Base-by-base conservation (phyloP, 1,140 invertebrate species). In the Drosophila yakuba region DNA sequence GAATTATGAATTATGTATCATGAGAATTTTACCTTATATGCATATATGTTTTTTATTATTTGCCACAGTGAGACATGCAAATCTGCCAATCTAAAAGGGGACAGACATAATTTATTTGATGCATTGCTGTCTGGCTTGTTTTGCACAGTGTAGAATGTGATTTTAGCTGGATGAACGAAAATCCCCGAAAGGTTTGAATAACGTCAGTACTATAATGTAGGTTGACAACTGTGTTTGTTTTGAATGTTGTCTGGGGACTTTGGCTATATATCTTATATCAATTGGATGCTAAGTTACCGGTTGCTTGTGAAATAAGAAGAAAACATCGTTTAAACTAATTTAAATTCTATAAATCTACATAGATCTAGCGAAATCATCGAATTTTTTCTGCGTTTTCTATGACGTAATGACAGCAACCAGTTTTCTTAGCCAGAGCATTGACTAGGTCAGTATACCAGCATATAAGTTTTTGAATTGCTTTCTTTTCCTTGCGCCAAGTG, bases 371-470 rank as follows among this genome's bases (percentile, higher is more conserved):
- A 50, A 71, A 32, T 45, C 44, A 66, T 52, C 23, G 32, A 36
- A 17, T 52, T 48, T 72, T 80, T 67, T 59, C 7, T 14, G 36
- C 55, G 61, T 23, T 15, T 15, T 60, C 45, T 64, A 62, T 75
- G 36, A 57, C 78, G 36, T 36, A 73, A 41, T 48, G 41, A 23
- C 44, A 7, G 28, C 62, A 84, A 88, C 80, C 73, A 56, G 81
- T 84, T 84, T 78, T 50, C 23, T 17, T 60, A 38, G 67, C 56
- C 25, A 45, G 62, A 39, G 48, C 64, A 64, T 78, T 72, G 71
- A 88, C 79, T 88, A 68, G 82, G 82, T 86, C 83, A 86, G 84
- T 86, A 52, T 69, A 64, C 74, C 61, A 52, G 41, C 41, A 67
- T 63, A n/a, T 23, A 17, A 52, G 38, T 51, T 47, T 73, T 50